phyloP scores from a whole-genome alignment of 2,888 invertebrate species.

The Leucophora obtusa region DNA sequence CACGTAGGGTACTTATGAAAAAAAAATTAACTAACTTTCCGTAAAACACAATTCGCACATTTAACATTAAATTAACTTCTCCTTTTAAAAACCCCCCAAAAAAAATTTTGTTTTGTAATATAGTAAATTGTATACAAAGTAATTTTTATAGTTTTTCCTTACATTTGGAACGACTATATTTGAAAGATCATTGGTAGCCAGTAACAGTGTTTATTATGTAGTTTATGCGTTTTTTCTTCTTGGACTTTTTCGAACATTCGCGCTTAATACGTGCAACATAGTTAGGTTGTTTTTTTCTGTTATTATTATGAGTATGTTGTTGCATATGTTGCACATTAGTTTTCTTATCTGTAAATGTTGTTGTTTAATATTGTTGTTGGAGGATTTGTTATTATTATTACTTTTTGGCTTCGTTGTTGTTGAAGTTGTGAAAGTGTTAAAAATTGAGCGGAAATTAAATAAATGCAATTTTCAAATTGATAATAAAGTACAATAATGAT shows the following conservation, averaged over 20 bases:
- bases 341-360: conserved; percentile 60
- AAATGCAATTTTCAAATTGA: conserved; percentile 65
- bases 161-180: conserved; percentile 41
- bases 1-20: background rate
- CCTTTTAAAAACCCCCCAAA: conserved; percentile 20
- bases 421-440: conserved; percentile 68
- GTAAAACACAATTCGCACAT: conserved; percentile 47
- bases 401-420: conserved; percentile 19
- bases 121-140: conserved; percentile 45
- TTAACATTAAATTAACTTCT: conserved; percentile 58
- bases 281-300: background rate
- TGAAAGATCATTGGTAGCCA: conserved; percentile 53
- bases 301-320: conserved; percentile 53
- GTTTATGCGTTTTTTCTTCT: conserved; percentile 54
- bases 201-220: conserved; percentile 59
- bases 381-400: conserved; percentile 58
- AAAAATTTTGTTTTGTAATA: background rate
- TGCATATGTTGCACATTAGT: conserved; percentile 64
- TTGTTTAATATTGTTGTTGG: conserved; percentile 56
- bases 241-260: conserved; percentile 5
- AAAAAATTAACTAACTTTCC: conserved; percentile 36
- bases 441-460: conserved; percentile 69
- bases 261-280: background rate
- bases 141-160: conserved; percentile 46
- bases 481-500: conserved; percentile 60